Conservation (phyloP, 1,140 invertebrate genomes). For the Lamellibrachia luymesi region DNA sequence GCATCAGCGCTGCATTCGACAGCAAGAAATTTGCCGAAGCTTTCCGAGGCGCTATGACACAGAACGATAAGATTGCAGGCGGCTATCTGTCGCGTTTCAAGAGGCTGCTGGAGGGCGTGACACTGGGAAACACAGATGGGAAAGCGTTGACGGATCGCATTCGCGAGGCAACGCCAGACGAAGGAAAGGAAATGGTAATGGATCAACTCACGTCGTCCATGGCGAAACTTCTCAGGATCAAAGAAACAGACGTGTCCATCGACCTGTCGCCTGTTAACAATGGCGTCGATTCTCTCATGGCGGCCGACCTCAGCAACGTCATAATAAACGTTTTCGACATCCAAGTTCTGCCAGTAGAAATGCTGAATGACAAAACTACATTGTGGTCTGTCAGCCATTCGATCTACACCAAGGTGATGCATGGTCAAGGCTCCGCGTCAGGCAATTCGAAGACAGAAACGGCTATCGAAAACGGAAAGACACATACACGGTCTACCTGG, state of each 20-base stretch:
- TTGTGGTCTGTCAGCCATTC: neutral
- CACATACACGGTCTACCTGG: neutral
- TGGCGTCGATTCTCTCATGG: neutral
- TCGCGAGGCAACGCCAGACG: neutral
- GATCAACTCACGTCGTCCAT: neutral
- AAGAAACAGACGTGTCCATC: neutral
- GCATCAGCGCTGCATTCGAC: neutral
- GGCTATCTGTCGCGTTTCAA: neutral
- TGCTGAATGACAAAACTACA: neutral
- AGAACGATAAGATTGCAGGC: neutral
- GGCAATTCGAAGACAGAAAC: neutral
- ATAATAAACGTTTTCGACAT: neutral
- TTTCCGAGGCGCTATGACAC: neutral
- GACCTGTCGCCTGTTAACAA: neutral
- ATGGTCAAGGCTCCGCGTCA: neutral
- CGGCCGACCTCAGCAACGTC: neutral
- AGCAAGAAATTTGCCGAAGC: neutral
- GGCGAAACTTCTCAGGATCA: neutral
- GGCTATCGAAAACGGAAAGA: neutral
- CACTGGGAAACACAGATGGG: neutral
- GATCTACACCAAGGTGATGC: neutral
- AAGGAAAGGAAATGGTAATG: neutral
- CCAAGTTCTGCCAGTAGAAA: neutral
- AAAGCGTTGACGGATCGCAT: neutral
- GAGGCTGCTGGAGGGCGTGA: neutral